A percentile compares a stretch with the other conserved stretches of the same genome.
Conservation (phyloP, 1,140 invertebrate species). For the Trichonephila clavata region DNA sequence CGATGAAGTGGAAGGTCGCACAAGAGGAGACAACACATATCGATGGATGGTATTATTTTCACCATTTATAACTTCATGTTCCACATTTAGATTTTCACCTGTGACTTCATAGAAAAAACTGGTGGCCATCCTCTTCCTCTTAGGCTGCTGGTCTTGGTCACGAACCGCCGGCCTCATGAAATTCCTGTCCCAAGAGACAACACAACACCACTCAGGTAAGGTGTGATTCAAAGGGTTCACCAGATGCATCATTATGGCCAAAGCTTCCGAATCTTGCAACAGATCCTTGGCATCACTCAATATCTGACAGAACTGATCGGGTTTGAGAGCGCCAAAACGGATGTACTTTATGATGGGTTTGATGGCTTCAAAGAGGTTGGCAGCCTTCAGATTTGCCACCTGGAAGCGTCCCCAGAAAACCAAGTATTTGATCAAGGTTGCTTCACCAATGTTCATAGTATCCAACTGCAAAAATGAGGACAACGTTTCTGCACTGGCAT, state of each 20-base stretch:
- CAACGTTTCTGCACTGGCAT: background rate
- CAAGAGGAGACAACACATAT: too few species aligned
- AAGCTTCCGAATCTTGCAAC: background rate
- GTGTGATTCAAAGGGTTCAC: background rate
- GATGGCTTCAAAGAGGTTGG: background rate
- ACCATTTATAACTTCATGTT: too few species aligned
- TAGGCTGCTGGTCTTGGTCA: too few species aligned
- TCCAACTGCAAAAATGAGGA: background rate
- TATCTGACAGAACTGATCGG: background rate
- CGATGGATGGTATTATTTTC: too few species aligned
- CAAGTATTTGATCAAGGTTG: background rate
- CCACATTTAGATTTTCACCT: too few species aligned
- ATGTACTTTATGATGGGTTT: background rate
- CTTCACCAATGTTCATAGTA: background rate
- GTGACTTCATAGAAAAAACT: too few species aligned
- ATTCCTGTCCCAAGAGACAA: background rate
- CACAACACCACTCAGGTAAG: background rate
- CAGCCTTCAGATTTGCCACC: background rate
- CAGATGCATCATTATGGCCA: background rate
- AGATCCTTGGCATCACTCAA: background rate
- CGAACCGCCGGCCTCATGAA: background rate
- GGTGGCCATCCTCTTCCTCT: too few species aligned
- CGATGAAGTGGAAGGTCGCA: too few species aligned
- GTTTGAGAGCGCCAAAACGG: background rate
- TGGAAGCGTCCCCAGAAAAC: background rate